Conservation (phyloP, 2,797 vertebrate species). For the Rhincodon typus region DNA sequence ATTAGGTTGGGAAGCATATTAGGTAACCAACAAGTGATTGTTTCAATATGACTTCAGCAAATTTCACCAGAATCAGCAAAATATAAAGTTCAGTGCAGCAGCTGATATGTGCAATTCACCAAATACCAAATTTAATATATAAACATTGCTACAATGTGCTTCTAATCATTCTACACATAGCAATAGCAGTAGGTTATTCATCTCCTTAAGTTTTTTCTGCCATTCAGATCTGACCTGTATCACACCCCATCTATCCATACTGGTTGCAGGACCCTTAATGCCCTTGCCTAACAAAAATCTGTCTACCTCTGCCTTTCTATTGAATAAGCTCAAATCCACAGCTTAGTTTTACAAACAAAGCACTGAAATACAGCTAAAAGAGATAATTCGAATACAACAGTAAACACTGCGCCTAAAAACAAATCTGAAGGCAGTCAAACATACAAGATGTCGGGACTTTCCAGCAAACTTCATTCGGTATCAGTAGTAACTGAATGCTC, state of each 20-base stretch:
- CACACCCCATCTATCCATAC: not conserved
- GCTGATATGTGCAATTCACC: not conserved
- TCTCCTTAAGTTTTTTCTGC: not conserved
- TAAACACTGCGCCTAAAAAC: too few species aligned
- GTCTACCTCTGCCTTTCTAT: too few species aligned
- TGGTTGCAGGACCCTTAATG: not conserved
- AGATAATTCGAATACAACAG: too few species aligned
- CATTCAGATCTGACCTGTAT: not conserved
- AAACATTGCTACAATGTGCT: not conserved
- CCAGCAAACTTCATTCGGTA: not conserved
- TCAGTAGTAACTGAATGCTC: not conserved
- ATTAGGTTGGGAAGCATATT: not conserved
- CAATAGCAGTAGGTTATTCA: not conserved
- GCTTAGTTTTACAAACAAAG: not conserved
- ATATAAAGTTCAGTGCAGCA: not conserved
- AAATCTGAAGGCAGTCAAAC: not conserved
- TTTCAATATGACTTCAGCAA: not conserved
- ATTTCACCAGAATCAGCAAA: not conserved
- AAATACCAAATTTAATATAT: not conserved
- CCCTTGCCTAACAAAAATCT: not conserved
- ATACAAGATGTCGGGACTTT: not conserved
- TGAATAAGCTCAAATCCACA: not conserved
- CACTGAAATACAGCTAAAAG: not conserved
- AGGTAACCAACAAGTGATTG: not conserved
- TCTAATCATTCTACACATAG: not conserved